Evolutionary conservation across 2,113 vertebrate genomes (phyloP), one percentile per base, ranked within the genome.

Genomic region (Neomonachus schauinslandi): DNA sequence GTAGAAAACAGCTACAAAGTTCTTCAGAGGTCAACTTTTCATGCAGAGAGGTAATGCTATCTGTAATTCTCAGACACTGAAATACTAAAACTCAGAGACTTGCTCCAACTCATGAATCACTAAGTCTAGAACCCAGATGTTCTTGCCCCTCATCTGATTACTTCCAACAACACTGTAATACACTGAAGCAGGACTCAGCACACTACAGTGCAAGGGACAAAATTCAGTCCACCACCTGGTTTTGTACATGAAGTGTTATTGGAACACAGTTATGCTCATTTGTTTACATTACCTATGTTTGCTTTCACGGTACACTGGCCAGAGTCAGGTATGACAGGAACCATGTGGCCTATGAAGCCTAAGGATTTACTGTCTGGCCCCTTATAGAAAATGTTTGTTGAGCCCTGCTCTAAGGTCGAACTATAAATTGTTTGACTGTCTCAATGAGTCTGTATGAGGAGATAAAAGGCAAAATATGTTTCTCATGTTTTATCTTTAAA

Each of bases 401-500:
- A 80, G 65, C 42, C 2, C 24, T 65, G 7, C 21, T 83, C 28
- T 94, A 28, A 93, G 82, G 28, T 67, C 71, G 59, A 96, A 92
- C 33, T 95, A 22, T 72, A 91, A 91, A 16, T 77, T 82, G 19
- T 74, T 91, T 93, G 9, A 79, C 46, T 90, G 2, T 76, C 16
- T 71, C 67, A 83, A 2, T 85, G 18, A 84, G 59, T 59, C 67
- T 74, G 2, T 69, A 26, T 94, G 88, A 94, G 5, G 18, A 77
- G 11, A 33, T 79, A 88, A 89, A 84, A 93, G 22, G 4, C 24
- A 90, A 93, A 46, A 53, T 61, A 28, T 51, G 7, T 79, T 67
- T n/a, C 46, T 89, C 39, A 28, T 88, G 15, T 89, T 92, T 92
- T 33, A 88, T 72, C 85, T 74, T 49, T 97, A 57, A 90, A 94